Percentiles rank a stretch among this genome's conserved stretches.
Conservation (phyloP, 1,140 invertebrate species). For the Philaenus spumarius region DNA sequence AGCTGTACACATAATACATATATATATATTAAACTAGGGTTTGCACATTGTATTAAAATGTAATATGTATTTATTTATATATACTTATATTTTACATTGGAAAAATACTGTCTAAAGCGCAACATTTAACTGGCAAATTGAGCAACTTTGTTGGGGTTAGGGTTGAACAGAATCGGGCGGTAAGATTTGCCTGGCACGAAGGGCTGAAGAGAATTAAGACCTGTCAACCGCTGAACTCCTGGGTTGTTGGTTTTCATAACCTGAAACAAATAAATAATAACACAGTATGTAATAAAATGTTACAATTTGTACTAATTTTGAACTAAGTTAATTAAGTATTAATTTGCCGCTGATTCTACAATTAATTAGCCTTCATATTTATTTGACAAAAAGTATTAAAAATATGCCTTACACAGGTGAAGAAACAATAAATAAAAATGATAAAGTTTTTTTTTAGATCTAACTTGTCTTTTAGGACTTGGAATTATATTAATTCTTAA, state of each 20-base stretch:
- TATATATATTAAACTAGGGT: no score
- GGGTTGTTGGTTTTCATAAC: neutral
- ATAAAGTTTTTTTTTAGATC: no score
- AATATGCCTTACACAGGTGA: no score
- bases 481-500: no score
- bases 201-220: constrained; percentile 31
- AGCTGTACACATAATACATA: no score
- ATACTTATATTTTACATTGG: neutral
- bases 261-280: constrained; percentile 7
- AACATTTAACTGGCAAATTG: constrained; percentile 24
- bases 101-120: constrained; percentile 5
- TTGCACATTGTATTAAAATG: no score
- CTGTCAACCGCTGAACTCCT: constrained; percentile 13
- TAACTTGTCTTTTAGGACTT: no score
- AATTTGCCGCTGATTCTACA: no score
- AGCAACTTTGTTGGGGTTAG: constrained; percentile 31
- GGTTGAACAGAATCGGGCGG: constrained; percentile 40
- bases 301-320: neutral
- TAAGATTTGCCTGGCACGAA: constrained; percentile 40
- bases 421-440: no score
- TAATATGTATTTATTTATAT: neutral
- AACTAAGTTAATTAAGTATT: neutral
- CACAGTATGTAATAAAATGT: neutral
- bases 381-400: no score
- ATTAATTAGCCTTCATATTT: no score